A percentile compares a stretch with the other conserved stretches of the same genome.
These are phyloP conservation scores for Eurytoma adleriae DNA, from an alignment of 2,888 invertebrate species.

Conservation along the genomic window DNA sequence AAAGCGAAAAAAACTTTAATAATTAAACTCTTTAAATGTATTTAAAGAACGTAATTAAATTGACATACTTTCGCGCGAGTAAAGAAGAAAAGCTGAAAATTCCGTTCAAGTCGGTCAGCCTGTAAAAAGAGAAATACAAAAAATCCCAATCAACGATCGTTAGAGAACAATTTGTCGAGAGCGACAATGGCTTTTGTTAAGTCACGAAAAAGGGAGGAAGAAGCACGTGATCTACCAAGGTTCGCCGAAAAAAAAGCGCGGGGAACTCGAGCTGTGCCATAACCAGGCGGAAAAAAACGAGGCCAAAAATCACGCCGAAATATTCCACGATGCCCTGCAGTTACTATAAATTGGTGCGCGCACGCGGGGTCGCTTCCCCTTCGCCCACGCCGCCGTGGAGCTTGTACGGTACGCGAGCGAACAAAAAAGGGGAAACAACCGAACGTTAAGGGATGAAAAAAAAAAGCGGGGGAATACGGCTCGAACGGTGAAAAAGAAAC, in stretches of 20 bases:
- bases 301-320: conserved; percentile 69
- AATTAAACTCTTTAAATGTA: no score
- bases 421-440: not conserved
- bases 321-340: conserved; percentile 69
- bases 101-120: not conserved
- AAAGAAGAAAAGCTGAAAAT: no score
- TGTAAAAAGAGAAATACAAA: not conserved
- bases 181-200: conserved; percentile 1
- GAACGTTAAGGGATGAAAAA: no score
- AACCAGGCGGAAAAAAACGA: conserved; percentile 60
- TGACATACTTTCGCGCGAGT: no score
- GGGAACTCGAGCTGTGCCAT: conserved; percentile 45
- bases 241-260: conserved; percentile 22
- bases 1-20: no score
- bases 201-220: not conserved
- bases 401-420: not conserved
- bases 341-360: conserved; percentile 69
- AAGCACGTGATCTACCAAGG: conserved; percentile 9
- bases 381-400: conserved; percentile 18
- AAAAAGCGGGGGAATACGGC: not conserved
- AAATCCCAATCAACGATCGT: conserved; percentile 12
- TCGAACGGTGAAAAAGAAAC: conserved; percentile 48
- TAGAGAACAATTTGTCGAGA: not conserved
- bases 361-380: not conserved
- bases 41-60: no score